These are phyloP conservation scores for Myotis yumanensis DNA, from an alignment of 2,113 vertebrate genomes.

Conservation along the genomic window DNA sequence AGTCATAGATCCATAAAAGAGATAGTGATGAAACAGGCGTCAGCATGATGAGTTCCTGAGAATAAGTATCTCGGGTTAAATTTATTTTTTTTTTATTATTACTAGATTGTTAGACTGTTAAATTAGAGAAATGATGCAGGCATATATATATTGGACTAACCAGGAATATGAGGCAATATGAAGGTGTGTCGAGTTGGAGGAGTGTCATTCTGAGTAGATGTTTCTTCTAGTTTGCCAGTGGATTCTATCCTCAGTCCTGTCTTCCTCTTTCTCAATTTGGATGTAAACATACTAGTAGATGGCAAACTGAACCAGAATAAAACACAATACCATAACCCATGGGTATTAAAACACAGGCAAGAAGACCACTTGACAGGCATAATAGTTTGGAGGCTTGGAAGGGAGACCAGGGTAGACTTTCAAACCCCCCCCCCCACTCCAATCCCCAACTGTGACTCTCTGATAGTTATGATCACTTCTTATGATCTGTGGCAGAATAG, in stretches of 20 bases:
- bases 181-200: not conserved
- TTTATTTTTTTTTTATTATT: not conserved
- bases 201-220: not conserved
- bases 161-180: not conserved
- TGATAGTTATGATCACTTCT: not conserved
- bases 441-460: not conserved
- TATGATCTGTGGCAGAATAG: not conserved
- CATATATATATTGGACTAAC: not conserved
- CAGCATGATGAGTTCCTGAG: not conserved
- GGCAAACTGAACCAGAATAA: not conserved
- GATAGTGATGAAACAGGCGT: not conserved
- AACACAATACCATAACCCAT: not conserved
- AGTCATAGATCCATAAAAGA: not conserved
- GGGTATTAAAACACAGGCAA: not conserved
- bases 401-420: not conserved
- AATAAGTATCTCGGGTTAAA: not conserved
- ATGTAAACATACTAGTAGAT: not conserved
- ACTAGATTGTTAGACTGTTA: not conserved
- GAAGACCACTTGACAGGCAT: not conserved
- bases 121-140: not conserved
- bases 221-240: not conserved
- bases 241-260: not conserved
- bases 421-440: not conserved
- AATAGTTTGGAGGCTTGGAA: not conserved
- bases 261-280: not conserved